Evolutionary conservation across 2,888 invertebrate species (phyloP).

Genomic region (Liposcelis brunnea): DNA sequence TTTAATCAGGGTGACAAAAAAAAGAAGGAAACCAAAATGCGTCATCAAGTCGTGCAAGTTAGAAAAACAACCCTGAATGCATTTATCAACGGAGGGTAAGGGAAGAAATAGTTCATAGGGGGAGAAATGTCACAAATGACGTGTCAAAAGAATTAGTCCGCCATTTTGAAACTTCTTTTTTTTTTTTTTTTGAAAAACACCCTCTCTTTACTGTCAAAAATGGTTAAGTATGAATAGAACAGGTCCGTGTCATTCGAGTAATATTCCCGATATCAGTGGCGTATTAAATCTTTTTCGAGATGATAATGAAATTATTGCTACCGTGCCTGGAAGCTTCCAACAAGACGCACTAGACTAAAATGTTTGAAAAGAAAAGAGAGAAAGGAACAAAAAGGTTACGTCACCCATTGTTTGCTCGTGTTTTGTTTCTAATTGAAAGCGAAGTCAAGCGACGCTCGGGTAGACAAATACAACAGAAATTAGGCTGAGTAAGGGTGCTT

Average conservation of each 20-base stretch:
- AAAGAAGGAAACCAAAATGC: constrained; percentile 2
- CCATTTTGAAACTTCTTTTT: constrained; percentile 1
- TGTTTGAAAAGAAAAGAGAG: background rate
- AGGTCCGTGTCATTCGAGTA: too few species aligned
- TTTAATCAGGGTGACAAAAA: constrained; percentile 6
- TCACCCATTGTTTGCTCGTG: constrained; percentile 2
- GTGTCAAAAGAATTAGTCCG: constrained; percentile 7
- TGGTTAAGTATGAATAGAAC: too few species aligned
- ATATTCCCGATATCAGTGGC: too few species aligned
- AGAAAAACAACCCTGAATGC: constrained; percentile 6
- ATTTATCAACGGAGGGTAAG: constrained; percentile 1
- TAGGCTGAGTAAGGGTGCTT: background rate
- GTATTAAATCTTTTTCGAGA: too few species aligned
- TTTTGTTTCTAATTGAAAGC: constrained; percentile 5
- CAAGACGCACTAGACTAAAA: too few species aligned
- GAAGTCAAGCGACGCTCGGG: background rate
- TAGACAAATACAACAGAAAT: constrained; percentile 4
- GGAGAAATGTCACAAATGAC: constrained; percentile 7
- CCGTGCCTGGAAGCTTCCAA: too few species aligned
- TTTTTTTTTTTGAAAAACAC: too few species aligned
- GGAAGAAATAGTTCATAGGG: constrained; percentile 2
- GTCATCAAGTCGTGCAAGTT: too few species aligned
- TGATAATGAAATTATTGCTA: too few species aligned
- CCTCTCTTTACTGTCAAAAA: too few species aligned
- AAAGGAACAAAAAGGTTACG: background rate